Base-by-base conservation (phyloP, 2,113 vertebrate species). In the Nerophis lumbriciformis region DNA sequence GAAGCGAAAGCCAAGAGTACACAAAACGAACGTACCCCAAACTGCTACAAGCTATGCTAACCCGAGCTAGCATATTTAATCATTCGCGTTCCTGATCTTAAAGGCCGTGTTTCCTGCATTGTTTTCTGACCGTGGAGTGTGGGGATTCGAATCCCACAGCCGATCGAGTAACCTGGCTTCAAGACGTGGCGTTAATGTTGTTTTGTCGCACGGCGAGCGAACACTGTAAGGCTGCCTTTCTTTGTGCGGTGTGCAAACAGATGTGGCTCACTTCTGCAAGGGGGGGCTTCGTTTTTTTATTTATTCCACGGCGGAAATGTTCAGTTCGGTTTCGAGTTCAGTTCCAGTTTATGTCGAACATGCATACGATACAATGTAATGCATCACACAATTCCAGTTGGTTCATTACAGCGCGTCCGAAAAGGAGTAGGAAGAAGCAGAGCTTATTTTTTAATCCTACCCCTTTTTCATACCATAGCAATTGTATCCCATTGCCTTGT, bases 1-100 rank as follows among this genome's bases (percentile, higher is more conserved):
- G 9, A 38, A 8, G 53, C n/a, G 35, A 53, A 53, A 35, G 5
- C 21, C 51, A 11, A 0, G 37, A 42, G n/a, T 48, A 63, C 8
- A 6, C 59, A 57, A 84, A 87, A 81, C 86, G 69, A 85, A 38
- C 83, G 19, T 74, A 85, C 82, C 83, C 77, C 64, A 79, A 75
- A 77, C 21, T 66, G 60, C 72, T 70, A 51, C 0, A n/a, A 52
- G 72, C 67, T 69, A 77, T 49, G 85, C 85, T 88, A 88, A 61
- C 58, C 58, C 8, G 12, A 68, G 83, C 79, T 83, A 87, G 71
- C 79, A 59, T 56, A 59, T 47, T 73, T 73, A 68, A 80, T 77
- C 38, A 51, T 42, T 53, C 8, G 1, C 76, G 37, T 69, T 42
- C 8, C 5, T 16, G 9, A 67, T 53, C 10, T 47, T 16, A 1